phyloP scores from a whole-genome alignment of 1,140 invertebrate species.

The Neelides sp. region DNA sequence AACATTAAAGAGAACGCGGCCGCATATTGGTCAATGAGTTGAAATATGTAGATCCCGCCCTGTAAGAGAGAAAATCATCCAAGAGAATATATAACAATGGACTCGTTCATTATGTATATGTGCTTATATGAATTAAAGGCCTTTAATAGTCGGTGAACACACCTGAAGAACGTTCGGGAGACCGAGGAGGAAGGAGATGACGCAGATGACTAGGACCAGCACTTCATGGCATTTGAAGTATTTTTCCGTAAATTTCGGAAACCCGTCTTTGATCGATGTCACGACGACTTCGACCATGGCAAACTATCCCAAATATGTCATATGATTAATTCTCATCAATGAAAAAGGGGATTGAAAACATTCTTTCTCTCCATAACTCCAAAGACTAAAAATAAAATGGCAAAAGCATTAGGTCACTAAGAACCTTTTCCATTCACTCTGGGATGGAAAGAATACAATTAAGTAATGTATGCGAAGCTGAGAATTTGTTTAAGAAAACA shows the following conservation, averaged over 20 bases:
- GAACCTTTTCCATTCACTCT: too few relatives aligned
- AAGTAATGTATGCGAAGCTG: background rate
- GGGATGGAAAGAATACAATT: too few relatives aligned
- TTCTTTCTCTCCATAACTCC: too few relatives aligned
- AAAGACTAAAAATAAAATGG: too few relatives aligned
- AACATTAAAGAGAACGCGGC: slow-evolving; percentile 82
- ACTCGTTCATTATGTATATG: background rate
- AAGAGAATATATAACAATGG: too few relatives aligned
- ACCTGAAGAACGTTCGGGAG: slow-evolving; percentile 72
- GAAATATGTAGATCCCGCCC: slow-evolving; percentile 86
- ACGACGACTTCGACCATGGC: slow-evolving; percentile 83
- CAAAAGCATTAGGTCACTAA: too few relatives aligned
- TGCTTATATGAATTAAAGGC: too few relatives aligned
- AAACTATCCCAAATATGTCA: too few relatives aligned
- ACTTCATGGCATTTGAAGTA: slow-evolving; percentile 73
- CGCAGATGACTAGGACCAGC: slow-evolving; percentile 66
- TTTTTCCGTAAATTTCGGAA: slow-evolving; percentile 66
- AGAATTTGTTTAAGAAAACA: background rate
- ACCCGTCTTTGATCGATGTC: slow-evolving; percentile 80
- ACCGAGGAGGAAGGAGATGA: slow-evolving; percentile 67
- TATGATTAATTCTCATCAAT: too few relatives aligned
- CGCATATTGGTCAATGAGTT: slow-evolving; percentile 82
- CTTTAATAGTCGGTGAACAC: too few relatives aligned
- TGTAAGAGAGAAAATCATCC: slow-evolving; percentile 35
- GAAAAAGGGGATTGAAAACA: too few relatives aligned